Evolutionary conservation across 2,113 vertebrate species (phyloP).

Genomic region (Holacanthus passer): DNA sequence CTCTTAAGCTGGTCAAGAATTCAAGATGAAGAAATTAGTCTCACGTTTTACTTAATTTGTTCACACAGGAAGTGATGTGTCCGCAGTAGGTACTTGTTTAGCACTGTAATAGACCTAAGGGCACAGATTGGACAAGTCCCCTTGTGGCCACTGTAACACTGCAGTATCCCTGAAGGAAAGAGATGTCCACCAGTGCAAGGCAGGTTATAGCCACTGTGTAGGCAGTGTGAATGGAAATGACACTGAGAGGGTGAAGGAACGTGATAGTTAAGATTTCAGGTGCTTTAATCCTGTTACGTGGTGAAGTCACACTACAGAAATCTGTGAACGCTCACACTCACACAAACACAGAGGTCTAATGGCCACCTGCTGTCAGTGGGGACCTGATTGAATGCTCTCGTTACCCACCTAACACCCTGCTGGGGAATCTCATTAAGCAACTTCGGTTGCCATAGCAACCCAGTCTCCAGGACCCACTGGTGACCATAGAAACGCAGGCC

Average conservation of each 20-base stretch:
- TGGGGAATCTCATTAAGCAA: conserved; percentile 81
- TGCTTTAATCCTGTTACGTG: conserved; percentile 50
- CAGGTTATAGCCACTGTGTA: neutral
- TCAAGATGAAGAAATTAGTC: neutral
- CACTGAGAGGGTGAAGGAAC: conserved; percentile 4
- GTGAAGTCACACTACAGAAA: conserved; percentile 46
- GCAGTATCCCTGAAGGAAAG: neutral
- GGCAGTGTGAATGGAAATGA: conserved; percentile 13
- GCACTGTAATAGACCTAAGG: neutral
- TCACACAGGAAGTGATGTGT: neutral
- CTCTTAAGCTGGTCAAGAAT: neutral
- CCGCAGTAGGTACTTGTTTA: neutral
- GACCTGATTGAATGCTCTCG: conserved; percentile 71
- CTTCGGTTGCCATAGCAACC: conserved; percentile 79
- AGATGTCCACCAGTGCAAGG: neutral
- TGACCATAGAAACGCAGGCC: conserved; percentile 78
- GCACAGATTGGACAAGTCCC: neutral
- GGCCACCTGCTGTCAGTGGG: conserved; percentile 64
- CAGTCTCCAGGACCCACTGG: conserved; percentile 67
- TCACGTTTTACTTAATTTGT: neutral
- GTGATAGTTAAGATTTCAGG: conserved; percentile 1
- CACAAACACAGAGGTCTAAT: conserved; percentile 44
- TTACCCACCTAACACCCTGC: conserved; percentile 75
- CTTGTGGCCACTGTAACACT: neutral
- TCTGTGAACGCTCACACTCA: conserved; percentile 21